Evolutionary conservation across 1,140 invertebrate genomes (phyloP), one percentile per base, ranked within the genome.

Genomic region (Drosophila carrolli): DNA sequence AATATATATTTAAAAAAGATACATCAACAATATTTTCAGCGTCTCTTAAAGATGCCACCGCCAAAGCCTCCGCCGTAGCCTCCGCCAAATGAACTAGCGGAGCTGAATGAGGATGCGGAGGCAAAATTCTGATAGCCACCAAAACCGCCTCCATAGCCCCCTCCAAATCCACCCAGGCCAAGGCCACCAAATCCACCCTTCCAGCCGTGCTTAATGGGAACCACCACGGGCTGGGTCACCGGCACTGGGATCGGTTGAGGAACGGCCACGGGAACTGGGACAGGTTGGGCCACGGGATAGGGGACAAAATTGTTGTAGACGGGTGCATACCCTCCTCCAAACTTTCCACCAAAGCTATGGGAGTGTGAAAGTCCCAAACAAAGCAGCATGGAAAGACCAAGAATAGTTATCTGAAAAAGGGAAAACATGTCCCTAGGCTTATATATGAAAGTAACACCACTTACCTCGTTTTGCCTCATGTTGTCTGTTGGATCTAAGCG

Each of bases 301-400:
- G 84, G 66, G 1, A 88, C 71, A 75, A 58, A 75, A 37, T 51
- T 48, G 68, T 67, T 57, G 32, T 83, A 88, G 7, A 74, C 74
- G 0, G 63, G 60, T 4, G 78, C 71, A 54, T 57, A 73, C 7
- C 84, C 84, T 10, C 78, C 62, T 23, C 80, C 79, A 0, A 66
- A 43, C 43, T 84, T 83, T 19, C 75, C 75, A 14, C 82, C 85
- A 53, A 89, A 84, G 4, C 84, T 77, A 44, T 89, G 85, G 8
- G 60, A 44, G 8, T 72, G 35, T 5, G 37, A 50, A 11, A 65
- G 14, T 6, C 38, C 47, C 8, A 68, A 0, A 35, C 79, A 60
- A 13, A 82, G 40, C 23, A 89, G 13, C 13, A 77, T 14, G 8
- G 73, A 3, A 11, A 73, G 5, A 16, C 47, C 38, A 3, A 46